A percentile compares a stretch with the other conserved stretches of the same genome.
These are phyloP conservation scores for Drosophila stalkeri DNA, from an alignment of 2,888 invertebrate species.

Conservation along the genomic window DNA sequence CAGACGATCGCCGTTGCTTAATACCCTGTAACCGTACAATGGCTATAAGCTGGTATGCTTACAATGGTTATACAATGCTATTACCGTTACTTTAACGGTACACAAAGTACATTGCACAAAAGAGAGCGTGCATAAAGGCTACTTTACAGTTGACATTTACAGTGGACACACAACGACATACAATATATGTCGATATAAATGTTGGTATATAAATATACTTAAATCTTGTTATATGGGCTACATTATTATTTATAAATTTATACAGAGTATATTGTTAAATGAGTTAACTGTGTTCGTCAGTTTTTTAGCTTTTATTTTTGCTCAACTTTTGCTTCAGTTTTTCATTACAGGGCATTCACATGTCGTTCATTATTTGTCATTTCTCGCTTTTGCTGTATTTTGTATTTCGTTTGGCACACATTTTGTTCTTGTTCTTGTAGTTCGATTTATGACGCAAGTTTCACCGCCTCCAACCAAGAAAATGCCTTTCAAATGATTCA, in stretches of 20 bases:
- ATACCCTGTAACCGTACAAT: conserved; percentile 41
- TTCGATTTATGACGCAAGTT: conserved; percentile 71
- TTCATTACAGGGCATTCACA: conserved; percentile 18
- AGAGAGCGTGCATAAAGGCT: conserved; percentile 3
- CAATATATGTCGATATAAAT: background rate
- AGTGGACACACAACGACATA: background rate
- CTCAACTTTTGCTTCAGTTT: background rate
- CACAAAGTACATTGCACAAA: conserved; percentile 5
- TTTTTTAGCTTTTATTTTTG: background rate
- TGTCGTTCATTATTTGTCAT: background rate
- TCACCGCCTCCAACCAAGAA: conserved; percentile 37
- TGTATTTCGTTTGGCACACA: conserved; percentile 72
- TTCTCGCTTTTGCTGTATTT: conserved; percentile 26
- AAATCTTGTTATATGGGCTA: no score
- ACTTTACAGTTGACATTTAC: background rate
- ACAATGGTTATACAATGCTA: background rate
- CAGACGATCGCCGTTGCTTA: conserved; percentile 34
- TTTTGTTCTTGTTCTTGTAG: conserved; percentile 54
- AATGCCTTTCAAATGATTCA: conserved; percentile 60
- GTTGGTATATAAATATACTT: no score
- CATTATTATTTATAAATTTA: no score
- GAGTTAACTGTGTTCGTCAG: background rate
- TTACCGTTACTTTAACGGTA: conserved; percentile 4
- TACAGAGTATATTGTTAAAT: background rate
- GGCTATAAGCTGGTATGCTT: conserved; percentile 1